Evolutionary conservation across 2,113 vertebrate species (phyloP).

Genomic region (Uria lomvia): DNA sequence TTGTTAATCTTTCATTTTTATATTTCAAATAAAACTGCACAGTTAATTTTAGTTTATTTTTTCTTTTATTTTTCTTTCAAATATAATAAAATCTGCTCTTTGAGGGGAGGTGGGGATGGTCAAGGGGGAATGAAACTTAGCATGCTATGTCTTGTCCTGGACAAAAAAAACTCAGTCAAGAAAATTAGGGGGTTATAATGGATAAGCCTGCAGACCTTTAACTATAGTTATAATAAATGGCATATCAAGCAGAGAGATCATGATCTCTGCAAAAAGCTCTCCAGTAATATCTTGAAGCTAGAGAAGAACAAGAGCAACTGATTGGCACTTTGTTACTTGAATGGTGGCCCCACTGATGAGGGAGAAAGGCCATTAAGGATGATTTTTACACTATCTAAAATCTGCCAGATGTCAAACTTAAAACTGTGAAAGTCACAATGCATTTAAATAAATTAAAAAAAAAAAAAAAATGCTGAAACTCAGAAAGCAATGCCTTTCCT

Average conservation of each 20-base stretch:
- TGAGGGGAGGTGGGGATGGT: not conserved
- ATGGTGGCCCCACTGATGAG: slow-evolving; percentile 57
- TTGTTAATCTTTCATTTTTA: slow-evolving; percentile 38
- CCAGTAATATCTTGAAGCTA: slow-evolving; percentile 57
- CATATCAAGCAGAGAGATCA: slow-evolving; percentile 66
- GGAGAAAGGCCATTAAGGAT: slow-evolving; percentile 63
- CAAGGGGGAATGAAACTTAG: not conserved
- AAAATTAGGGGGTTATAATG: slow-evolving; percentile 53
- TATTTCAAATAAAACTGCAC: not conserved
- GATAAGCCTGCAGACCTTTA: slow-evolving; percentile 62
- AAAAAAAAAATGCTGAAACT: not conserved
- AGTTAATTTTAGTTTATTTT: not conserved
- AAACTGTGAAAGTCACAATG: slow-evolving; percentile 35
- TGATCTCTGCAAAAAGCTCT: slow-evolving; percentile 45
- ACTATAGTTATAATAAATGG: slow-evolving; percentile 40
- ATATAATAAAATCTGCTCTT: slow-evolving; percentile 3
- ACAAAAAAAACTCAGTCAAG: slow-evolving; percentile 13
- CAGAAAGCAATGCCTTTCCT: slow-evolving; percentile 46
- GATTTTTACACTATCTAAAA: slow-evolving; percentile 62
- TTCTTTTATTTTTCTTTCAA: not conserved
- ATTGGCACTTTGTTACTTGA: slow-evolving; percentile 70
- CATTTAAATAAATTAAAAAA: not conserved
- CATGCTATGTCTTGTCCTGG: slow-evolving; percentile 5
- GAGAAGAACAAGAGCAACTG: slow-evolving; percentile 67
- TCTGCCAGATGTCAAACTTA: slow-evolving; percentile 59